Evolutionary conservation across 2,113 vertebrate genomes (phyloP), one percentile per base, ranked within the genome.

Genomic region (Sorex fumeus): DNA sequence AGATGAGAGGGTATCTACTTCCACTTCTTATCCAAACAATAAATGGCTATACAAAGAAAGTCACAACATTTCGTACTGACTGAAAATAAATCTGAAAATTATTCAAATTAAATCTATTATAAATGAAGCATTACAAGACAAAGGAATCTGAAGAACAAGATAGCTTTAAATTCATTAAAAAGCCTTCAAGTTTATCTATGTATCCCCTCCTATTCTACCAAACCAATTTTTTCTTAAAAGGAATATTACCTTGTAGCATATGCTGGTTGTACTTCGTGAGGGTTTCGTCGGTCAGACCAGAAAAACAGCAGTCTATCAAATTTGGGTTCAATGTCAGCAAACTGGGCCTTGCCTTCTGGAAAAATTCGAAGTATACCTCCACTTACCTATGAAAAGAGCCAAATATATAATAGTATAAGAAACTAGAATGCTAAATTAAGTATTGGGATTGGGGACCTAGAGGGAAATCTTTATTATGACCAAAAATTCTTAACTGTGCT

Each of bases 271-370:
- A 99, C 99, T 98, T 99, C 99, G 92, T 99, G 99, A 96, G 99
- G 99, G 97, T 99, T 99, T 89, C 99, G 98, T 84, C 99, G 98
- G 97, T 99, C 99, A 28, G 99, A 99, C 99, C 99, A 99, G 98
- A 99, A 99, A 93, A 99, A 98, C 93, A 99, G 98, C 97, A 99
- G 97, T 96, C 99, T 98, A 98, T 99, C 99, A 74, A 99, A 99
- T 97, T 98, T 99, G 96, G 99, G 99, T 98, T 99, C 99, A 96
- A 99, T 99, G 96, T 99, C 99, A 87, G 99, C 99, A 74, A 99
- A 99, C 97, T 99, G 99, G 95, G 99, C 98, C 98, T 99, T 99
- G 94, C 99, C 99, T 98, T 99, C 99, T 72, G 99, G 99, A 97
- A 99, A 99, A 98, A 99, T 99, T 96, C 99, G 98, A 93, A 99